Conservation (phyloP, 2,888 invertebrate genomes). For the Matsumyia berberina region DNA sequence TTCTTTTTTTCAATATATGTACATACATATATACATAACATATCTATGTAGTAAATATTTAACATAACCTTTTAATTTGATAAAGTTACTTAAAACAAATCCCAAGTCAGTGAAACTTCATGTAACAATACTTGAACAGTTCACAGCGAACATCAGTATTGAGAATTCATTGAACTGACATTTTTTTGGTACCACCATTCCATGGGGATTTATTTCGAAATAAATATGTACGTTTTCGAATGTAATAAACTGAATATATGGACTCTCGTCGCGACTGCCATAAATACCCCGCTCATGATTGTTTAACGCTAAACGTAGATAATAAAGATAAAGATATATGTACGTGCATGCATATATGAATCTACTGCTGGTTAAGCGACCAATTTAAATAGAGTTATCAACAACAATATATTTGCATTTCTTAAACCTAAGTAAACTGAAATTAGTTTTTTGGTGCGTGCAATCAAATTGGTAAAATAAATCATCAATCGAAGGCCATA, state of each 20-base stretch:
- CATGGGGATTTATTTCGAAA: background rate
- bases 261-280: background rate
- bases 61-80: too few relatives aligned
- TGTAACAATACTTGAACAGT: too few relatives aligned
- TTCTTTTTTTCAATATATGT: too few relatives aligned
- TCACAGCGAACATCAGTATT: background rate
- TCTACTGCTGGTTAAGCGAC: background rate
- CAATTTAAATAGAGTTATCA: constrained; percentile 7
- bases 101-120: too few relatives aligned
- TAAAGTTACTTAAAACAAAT: too few relatives aligned
- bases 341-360: background rate
- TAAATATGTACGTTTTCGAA: background rate
- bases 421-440: background rate
- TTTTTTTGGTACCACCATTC: background rate
- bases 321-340: constrained; percentile 7
- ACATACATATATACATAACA: too few relatives aligned
- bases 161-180: background rate
- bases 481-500: background rate
- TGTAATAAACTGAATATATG: background rate
- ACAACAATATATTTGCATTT: constrained; percentile 2
- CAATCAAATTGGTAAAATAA: background rate
- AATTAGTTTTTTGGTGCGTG: background rate
- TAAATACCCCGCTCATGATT: background rate
- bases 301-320: background rate
- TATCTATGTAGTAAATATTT: too few relatives aligned